These are phyloP conservation scores for Helostoma temminkii DNA, from an alignment of 2,797 vertebrate genomes.

Conservation along the genomic window DNA sequence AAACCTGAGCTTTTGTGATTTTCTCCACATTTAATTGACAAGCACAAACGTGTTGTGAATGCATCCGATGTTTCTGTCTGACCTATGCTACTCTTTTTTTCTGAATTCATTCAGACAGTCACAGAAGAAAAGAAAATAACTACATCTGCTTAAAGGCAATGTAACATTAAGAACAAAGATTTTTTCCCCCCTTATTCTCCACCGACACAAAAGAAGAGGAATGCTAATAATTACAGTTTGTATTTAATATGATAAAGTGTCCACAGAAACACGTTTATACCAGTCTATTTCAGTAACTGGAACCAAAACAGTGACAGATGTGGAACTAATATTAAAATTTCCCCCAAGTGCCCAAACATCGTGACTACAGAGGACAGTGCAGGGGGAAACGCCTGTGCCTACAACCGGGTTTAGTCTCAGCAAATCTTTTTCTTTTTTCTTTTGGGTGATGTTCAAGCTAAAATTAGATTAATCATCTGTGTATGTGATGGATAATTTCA, in stretches of 20 bases:
- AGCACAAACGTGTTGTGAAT: constrained; percentile 1
- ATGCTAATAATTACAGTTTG: constrained; percentile 21
- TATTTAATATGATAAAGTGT: constrained; percentile 24
- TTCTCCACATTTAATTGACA: neutral
- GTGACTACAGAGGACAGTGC: constrained; percentile 20
- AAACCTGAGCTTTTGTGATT: constrained; percentile 3
- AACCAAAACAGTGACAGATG: constrained; percentile 57
- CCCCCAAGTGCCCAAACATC: constrained; percentile 13
- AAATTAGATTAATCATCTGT: constrained; percentile 42
- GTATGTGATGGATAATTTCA: constrained; percentile 49
- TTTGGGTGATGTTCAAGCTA: constrained; percentile 43
- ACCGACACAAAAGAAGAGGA: neutral
- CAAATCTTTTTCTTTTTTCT: constrained; percentile 19
- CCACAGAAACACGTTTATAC: neutral
- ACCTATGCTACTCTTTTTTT: neutral
- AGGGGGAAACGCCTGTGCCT: constrained; percentile 5
- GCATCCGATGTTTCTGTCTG: neutral
- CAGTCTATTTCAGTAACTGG: constrained; percentile 21
- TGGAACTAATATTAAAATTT: constrained; percentile 53
- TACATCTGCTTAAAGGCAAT: constrained; percentile 19
- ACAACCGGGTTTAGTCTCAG: constrained; percentile 27
- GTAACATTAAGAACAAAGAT: constrained; percentile 21
- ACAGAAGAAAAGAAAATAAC: constrained; percentile 6
- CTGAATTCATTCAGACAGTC: constrained; percentile 10
- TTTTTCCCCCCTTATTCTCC: constrained; percentile 16